Percentiles rank a stretch among this genome's conserved stretches.
phyloP scores from a whole-genome alignment of 2,888 invertebrate genomes.

The Axea sp. region DNA sequence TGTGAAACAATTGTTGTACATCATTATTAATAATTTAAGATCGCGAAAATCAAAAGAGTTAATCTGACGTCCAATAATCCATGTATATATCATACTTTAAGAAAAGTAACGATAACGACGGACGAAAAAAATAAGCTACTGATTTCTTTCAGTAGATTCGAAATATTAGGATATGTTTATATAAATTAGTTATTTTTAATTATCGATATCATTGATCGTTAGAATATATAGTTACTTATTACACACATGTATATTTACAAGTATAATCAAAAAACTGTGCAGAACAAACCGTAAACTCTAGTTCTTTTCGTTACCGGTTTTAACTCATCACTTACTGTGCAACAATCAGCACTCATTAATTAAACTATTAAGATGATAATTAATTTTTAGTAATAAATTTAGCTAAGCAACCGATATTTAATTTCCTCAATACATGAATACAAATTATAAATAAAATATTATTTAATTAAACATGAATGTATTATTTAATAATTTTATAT shows the following conservation, averaged over 20 bases:
- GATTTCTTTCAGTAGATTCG: constrained; percentile 63
- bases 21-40: constrained; percentile 31
- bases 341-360: constrained; percentile 48
- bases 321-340: constrained; percentile 36
- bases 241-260: constrained; percentile 65
- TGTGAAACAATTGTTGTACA: constrained; percentile 10
- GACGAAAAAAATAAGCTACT: constrained; percentile 67
- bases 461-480: neutral
- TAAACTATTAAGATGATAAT: constrained; percentile 42
- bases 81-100: constrained; percentile 64
- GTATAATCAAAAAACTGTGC: constrained; percentile 64
- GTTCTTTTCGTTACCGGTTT: constrained; percentile 51
- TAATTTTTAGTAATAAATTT: constrained; percentile 33
- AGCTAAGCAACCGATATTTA: constrained; percentile 2
- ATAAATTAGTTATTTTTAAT: constrained; percentile 77
- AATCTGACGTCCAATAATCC: constrained; percentile 56
- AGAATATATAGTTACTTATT: constrained; percentile 74
- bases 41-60: constrained; percentile 55
- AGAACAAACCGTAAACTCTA: constrained; percentile 56
- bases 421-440: neutral
- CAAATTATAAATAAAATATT: constrained; percentile 1
- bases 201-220: constrained; percentile 73
- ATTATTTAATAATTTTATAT: neutral
- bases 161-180: constrained; percentile 65
- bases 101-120: constrained; percentile 67